Conservation (phyloP, 2,113 vertebrate species). For the Vidua chalybeata region DNA sequence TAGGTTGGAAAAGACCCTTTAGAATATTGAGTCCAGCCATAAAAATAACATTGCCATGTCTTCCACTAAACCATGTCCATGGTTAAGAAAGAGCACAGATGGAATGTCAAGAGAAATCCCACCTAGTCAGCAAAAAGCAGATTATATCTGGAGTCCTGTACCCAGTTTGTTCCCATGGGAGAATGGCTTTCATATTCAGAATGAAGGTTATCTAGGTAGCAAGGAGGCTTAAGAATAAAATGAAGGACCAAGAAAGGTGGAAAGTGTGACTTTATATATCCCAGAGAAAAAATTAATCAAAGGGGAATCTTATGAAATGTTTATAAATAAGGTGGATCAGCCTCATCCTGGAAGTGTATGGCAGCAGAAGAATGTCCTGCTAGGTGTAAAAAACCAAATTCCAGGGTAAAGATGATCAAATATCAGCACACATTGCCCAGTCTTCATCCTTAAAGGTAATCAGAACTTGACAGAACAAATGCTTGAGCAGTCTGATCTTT, state of each 20-base stretch:
- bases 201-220: background rate
- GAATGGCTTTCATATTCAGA: background rate
- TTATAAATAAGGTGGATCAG: background rate
- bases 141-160: background rate
- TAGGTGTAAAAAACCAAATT: background rate
- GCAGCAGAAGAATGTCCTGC: background rate
- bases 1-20: background rate
- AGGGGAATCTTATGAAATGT: background rate
- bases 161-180: background rate
- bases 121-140: background rate
- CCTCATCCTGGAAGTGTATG: background rate
- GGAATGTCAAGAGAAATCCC: background rate
- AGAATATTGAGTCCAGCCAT: background rate
- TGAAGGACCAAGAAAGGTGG: background rate
- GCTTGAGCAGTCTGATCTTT: background rate
- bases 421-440: background rate
- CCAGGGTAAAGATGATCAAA: background rate
- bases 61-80: background rate
- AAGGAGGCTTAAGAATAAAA: background rate
- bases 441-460: background rate
- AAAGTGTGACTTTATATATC: background rate
- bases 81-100: background rate
- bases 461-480: background rate
- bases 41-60: background rate
- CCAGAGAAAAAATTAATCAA: background rate